Evolutionary conservation across 2,113 vertebrate species (phyloP).

Genomic region (Turnix velox): DNA sequence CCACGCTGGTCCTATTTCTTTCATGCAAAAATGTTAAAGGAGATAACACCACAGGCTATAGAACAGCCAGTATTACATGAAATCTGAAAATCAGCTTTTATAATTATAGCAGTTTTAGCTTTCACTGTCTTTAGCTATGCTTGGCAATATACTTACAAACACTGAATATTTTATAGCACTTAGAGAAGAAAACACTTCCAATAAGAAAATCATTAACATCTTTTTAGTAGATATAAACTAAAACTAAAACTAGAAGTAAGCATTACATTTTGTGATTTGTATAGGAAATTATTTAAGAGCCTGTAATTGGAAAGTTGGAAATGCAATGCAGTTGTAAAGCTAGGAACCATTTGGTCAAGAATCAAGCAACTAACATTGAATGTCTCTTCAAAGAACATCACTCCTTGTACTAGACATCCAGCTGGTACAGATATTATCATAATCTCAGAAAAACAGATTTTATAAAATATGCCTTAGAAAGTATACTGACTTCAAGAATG

Average conservation of each 20-base stretch:
- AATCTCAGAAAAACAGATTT: slow-evolving; percentile 42
- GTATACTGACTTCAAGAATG: slow-evolving; percentile 4
- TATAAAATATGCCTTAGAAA: slow-evolving; percentile 49
- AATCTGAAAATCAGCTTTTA: not conserved
- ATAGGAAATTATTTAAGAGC: not conserved
- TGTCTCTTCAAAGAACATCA: slow-evolving; percentile 21
- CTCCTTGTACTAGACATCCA: slow-evolving; percentile 34
- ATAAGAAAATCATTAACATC: not conserved
- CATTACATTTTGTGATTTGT: not conserved
- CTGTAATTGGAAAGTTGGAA: not conserved
- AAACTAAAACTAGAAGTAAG: not conserved
- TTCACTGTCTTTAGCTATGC: not conserved
- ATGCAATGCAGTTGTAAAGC: not conserved
- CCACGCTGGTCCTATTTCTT: not conserved
- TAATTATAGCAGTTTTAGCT: not conserved
- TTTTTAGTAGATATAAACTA: not conserved
- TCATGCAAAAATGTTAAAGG: not conserved
- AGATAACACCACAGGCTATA: not conserved
- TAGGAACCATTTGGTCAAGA: slow-evolving; percentile 43
- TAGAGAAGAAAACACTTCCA: not conserved
- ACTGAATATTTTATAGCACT: slow-evolving; percentile 11
- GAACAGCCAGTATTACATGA: not conserved
- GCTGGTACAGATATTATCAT: slow-evolving; percentile 44
- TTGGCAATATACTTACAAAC: slow-evolving; percentile 26
- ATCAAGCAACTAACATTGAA: not conserved